phyloP scores from a whole-genome alignment of 2,113 vertebrate genomes.

The Scalopus aquaticus region DNA sequence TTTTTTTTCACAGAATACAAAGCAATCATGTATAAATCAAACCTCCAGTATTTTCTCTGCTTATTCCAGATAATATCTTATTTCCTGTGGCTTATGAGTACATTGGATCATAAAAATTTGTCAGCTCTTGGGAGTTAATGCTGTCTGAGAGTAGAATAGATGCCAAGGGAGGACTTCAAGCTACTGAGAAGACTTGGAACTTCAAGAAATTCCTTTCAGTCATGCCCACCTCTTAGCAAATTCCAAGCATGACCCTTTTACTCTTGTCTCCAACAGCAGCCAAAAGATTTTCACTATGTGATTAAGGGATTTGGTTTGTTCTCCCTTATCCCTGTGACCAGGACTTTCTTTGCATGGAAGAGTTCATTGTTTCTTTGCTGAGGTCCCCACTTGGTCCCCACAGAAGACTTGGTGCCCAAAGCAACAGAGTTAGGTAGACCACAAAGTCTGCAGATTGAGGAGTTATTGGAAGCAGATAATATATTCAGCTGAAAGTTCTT shows the following conservation, averaged over 20 bases:
- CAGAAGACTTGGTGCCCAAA: constrained; percentile 19
- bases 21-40: neutral
- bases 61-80: neutral
- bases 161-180: neutral
- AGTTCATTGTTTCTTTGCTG: constrained; percentile 20
- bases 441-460: constrained; percentile 40
- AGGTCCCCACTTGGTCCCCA: neutral
- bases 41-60: neutral
- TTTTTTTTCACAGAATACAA: neutral
- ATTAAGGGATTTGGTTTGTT: neutral
- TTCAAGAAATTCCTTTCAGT: neutral
- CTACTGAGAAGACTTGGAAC: neutral
- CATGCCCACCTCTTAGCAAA: neutral
- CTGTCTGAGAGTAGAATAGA: neutral
- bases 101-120: neutral
- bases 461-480: neutral
- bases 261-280: neutral
- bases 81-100: neutral
- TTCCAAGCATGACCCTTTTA: neutral
- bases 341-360: constrained; percentile 33
- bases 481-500: constrained; percentile 22
- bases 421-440: neutral
- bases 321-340: neutral
- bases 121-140: neutral
- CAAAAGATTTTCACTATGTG: neutral